Conservation (phyloP, 1,140 invertebrate genomes). For the Macrocentrus cingulum region DNA sequence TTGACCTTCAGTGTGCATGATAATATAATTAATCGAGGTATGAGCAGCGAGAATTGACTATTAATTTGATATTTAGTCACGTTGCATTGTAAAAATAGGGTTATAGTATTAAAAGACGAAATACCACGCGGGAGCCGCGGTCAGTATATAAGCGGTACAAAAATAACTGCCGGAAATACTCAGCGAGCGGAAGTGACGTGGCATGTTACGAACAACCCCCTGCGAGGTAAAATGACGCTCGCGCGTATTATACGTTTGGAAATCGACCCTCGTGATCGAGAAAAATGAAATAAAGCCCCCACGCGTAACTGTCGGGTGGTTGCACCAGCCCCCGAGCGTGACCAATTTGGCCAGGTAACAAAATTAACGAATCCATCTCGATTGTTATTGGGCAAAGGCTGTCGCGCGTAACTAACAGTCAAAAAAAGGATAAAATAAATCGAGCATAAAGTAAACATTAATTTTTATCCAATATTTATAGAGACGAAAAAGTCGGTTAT, state of each 20-base stretch:
- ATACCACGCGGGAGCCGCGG: conserved; percentile 12
- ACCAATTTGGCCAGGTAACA: conserved; percentile 39
- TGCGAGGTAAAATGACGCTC: conserved; percentile 18
- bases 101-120: background rate
- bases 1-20: no score
- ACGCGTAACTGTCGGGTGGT: background rate
- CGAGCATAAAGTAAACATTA: no score
- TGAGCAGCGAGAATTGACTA: no score
- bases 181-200: conserved; percentile 42
- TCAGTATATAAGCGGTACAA: conserved; percentile 19
- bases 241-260: conserved; percentile 4
- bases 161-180: conserved; percentile 26
- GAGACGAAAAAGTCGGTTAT: no score
- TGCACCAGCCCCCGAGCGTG: conserved; percentile 8
- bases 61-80: no score
- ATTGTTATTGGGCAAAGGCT: background rate
- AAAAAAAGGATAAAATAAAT: background rate
- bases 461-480: no score
- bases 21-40: no score
- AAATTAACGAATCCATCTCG: conserved; percentile 32
- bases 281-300: conserved; percentile 7
- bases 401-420: conserved; percentile 13
- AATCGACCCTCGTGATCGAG: conserved; percentile 16
- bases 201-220: conserved; percentile 28
- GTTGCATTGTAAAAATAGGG: no score